Conservation (phyloP, 2,113 vertebrate species). For the Mirza zaza region DNA sequence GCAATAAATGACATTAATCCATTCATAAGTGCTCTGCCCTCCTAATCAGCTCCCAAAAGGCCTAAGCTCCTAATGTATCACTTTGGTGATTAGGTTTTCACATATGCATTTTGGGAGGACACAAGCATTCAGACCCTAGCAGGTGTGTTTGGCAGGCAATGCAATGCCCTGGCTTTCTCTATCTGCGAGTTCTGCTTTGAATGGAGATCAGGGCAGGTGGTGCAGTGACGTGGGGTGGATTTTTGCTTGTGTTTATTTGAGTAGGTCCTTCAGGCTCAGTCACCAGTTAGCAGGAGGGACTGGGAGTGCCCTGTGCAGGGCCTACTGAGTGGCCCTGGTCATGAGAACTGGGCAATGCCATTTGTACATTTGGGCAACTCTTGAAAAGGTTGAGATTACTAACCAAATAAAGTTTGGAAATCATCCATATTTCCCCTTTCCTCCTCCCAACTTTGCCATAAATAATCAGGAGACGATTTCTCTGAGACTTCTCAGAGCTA, state of each 20-base stretch:
- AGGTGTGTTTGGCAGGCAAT: no score
- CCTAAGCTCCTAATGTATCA: background rate
- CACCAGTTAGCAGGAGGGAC: background rate
- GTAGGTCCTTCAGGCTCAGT: background rate
- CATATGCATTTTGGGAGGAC: background rate
- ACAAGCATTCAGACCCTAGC: background rate
- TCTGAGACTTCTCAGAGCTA: background rate
- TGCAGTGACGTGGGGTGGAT: accelerated
- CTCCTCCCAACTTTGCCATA: background rate
- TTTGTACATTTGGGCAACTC: background rate
- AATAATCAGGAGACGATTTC: background rate
- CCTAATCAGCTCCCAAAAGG: background rate
- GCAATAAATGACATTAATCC: background rate
- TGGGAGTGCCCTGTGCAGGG: no score
- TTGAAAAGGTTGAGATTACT: background rate
- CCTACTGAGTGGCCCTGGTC: background rate
- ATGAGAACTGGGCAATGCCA: background rate
- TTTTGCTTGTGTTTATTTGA: background rate
- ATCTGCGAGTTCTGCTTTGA: background rate
- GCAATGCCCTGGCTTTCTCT: background rate
- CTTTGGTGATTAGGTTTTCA: background rate
- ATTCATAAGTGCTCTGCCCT: background rate
- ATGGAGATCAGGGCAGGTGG: background rate
- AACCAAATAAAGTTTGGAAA: background rate
- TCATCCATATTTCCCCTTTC: background rate